These are phyloP conservation scores for human DNA, from an alignment of 2,113 vertebrate genomes.

Conservation along the genomic window GRCh38 chr5:146754001-146754500, in stretches of 20 bases:
- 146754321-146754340: background rate
- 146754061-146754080: background rate
- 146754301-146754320: background rate
- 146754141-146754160: background rate
- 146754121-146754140: background rate
- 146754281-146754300: background rate
- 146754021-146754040: background rate
- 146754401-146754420: background rate
- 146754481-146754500: background rate
- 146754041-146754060: background rate
- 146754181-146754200: background rate
- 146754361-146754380: background rate
- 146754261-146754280: background rate
- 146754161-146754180: background rate
- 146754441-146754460: background rate
- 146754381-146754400: background rate
- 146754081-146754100: background rate
- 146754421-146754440: background rate
- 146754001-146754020: background rate
- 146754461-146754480: background rate
- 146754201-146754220: background rate
- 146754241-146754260: background rate
- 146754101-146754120: background rate
- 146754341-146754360: background rate
- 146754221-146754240: background rate